Evolutionary conservation across 2,797 vertebrate species (phyloP).

Genomic region (Periophthalmus magnuspinnatus): DNA sequence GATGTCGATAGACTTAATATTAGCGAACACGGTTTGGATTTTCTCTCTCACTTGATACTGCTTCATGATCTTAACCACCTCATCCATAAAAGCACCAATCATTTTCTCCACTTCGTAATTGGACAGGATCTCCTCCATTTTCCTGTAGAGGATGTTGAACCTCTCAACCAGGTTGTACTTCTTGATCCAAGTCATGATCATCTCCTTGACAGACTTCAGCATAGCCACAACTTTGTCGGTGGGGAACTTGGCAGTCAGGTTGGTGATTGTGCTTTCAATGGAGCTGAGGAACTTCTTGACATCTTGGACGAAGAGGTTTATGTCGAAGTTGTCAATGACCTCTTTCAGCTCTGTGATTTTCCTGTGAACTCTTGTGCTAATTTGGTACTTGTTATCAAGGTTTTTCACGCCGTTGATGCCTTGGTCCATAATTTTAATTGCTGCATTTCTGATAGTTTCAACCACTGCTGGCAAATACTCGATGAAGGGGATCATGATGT

Average conservation of each 20-base stretch:
- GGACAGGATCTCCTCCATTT: conserved; percentile 76
- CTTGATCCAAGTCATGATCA: conserved; percentile 74
- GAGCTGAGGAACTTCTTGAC: conserved; percentile 69
- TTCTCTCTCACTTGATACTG: conserved; percentile 84
- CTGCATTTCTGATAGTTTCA: conserved; percentile 74
- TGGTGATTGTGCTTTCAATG: conserved; percentile 65
- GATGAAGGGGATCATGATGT: conserved; percentile 86
- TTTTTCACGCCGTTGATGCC: conserved; percentile 78
- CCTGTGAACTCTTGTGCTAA: conserved; percentile 77
- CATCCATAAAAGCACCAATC: conserved; percentile 80
- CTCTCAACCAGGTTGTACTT: conserved; percentile 78
- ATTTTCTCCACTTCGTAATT: conserved; percentile 83
- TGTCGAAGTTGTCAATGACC: conserved; percentile 80
- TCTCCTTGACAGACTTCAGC: conserved; percentile 74
- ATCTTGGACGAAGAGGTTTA: conserved; percentile 69
- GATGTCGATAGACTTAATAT: conserved; percentile 79
- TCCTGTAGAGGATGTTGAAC: conserved; percentile 71
- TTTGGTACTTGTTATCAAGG: conserved; percentile 75
- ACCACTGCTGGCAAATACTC: conserved; percentile 81
- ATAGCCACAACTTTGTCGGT: conserved; percentile 74
- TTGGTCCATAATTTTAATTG: conserved; percentile 73
- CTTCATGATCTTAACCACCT: conserved; percentile 80
- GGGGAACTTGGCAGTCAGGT: conserved; percentile 70
- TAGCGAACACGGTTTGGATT: conserved; percentile 68
- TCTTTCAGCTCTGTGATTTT: conserved; percentile 78